Percentiles rank a stretch among this genome's conserved stretches.
Conservation (phyloP, 2,113 vertebrate genomes). For the Setophaga kirtlandii region DNA sequence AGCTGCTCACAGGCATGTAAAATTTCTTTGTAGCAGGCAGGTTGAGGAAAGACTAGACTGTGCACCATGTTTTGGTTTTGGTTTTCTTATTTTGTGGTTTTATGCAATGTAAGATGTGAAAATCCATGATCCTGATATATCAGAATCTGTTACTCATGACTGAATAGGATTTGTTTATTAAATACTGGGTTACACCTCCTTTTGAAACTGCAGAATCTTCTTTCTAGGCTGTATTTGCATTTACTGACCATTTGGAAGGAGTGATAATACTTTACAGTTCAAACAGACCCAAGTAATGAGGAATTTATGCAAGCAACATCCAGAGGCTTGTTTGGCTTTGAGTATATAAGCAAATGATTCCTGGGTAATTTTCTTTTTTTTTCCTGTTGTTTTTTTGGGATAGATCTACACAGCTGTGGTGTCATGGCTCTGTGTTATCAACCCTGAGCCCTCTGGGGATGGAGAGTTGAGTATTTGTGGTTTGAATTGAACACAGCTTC, state of each 20-base stretch:
- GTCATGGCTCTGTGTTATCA: background rate
- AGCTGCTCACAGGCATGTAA: background rate
- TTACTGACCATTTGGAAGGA: background rate
- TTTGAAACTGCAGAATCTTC: background rate
- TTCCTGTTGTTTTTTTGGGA: background rate
- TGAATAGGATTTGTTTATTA: fast-evolving
- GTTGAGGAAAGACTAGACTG: background rate
- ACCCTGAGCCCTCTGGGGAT: background rate
- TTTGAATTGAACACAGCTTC: background rate
- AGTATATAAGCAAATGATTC: background rate
- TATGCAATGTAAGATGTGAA: background rate
- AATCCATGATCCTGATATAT: background rate
- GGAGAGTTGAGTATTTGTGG: background rate
- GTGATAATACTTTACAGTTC: background rate
- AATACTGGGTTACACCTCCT: background rate
- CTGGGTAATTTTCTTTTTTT: too few species aligned
- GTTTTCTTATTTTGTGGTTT: background rate
- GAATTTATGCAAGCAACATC: background rate
- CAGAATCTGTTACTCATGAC: background rate
- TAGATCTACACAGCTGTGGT: background rate
- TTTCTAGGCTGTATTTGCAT: background rate
- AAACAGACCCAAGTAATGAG: background rate
- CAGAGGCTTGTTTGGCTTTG: background rate
- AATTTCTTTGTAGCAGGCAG: background rate
- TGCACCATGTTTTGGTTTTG: fast-evolving